Conservation (phyloP, 2,888 invertebrate genomes). For the Invenusta paracnida region DNA sequence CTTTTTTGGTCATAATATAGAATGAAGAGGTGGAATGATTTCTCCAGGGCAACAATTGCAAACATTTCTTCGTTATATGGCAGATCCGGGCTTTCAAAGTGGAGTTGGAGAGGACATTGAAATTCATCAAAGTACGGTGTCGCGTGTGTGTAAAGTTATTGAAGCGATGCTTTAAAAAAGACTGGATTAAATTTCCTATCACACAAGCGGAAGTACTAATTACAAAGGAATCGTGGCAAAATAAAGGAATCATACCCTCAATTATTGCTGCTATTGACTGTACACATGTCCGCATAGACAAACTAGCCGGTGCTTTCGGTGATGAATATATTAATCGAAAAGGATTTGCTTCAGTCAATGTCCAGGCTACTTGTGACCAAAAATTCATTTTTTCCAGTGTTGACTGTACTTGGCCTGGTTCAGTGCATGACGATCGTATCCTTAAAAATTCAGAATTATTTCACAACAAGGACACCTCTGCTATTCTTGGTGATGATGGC, state of each 20-base stretch:
- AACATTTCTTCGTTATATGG: constrained; percentile 5
- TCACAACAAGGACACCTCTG: background rate
- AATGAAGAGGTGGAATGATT: constrained; percentile 3
- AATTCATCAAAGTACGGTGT: constrained; percentile 11
- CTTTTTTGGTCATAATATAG: background rate
- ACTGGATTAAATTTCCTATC: background rate
- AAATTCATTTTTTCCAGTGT: background rate
- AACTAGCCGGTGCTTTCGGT: background rate
- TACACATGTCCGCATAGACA: background rate
- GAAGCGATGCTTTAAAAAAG: background rate
- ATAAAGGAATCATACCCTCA: background rate
- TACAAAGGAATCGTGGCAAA: background rate
- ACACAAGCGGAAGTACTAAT: background rate
- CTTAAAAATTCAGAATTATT: background rate
- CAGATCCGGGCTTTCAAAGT: constrained; percentile 13
- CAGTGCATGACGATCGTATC: background rate
- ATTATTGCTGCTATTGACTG: background rate
- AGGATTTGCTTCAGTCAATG: background rate
- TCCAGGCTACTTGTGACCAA: background rate
- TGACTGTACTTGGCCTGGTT: background rate
- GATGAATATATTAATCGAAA: background rate
- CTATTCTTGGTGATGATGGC: background rate
- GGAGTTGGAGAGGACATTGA: constrained; percentile 18
- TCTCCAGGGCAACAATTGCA: constrained; percentile 6
- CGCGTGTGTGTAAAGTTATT: background rate